A percentile compares a stretch with the other conserved stretches of the same genome.
phyloP scores from a whole-genome alignment of 1,140 invertebrate species.

The Drosophila kanapiae region DNA sequence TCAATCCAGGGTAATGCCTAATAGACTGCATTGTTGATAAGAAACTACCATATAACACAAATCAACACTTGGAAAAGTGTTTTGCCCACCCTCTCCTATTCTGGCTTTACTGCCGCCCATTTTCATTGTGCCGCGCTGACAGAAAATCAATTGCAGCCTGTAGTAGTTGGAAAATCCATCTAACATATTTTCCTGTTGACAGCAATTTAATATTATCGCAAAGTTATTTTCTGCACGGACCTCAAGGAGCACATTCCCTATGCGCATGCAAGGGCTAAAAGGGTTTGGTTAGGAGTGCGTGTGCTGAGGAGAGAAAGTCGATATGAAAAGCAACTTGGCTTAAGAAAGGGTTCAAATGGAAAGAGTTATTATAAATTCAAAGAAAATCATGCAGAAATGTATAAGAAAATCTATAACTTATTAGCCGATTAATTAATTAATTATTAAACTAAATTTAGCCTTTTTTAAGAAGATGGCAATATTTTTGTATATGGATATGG shows the following conservation, averaged over 20 bases:
- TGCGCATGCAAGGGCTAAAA: conserved; percentile 52
- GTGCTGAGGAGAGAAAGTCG: conserved; percentile 13
- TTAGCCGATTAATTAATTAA: no score
- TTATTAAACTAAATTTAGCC: no score
- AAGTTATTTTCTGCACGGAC: conserved; percentile 79
- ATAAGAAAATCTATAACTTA: no score
- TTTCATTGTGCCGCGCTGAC: conserved; percentile 58
- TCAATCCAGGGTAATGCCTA: conserved; percentile 61
- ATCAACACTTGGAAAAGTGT: conserved; percentile 83
- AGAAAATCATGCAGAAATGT: neutral
- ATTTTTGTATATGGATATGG: no score
- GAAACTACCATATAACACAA: conserved; percentile 76
- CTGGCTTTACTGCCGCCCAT: conserved; percentile 12
- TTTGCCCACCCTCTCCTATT: conserved; percentile 35
- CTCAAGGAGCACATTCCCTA: conserved; percentile 36
- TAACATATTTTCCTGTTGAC: conserved; percentile 82
- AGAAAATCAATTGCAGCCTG: conserved; percentile 75
- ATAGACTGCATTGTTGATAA: conserved; percentile 82
- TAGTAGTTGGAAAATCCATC: conserved; percentile 65
- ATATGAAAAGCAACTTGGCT: neutral
- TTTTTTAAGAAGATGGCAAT: no score
- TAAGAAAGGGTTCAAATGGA: neutral
- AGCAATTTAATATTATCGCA: conserved; percentile 83
- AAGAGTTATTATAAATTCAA: no score
- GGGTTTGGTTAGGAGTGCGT: conserved; percentile 20